Percentiles rank a stretch among this genome's conserved stretches.
Evolutionary conservation across 2,113 vertebrate genomes (phyloP).

Genomic region (Cavia porcellus): DNA sequence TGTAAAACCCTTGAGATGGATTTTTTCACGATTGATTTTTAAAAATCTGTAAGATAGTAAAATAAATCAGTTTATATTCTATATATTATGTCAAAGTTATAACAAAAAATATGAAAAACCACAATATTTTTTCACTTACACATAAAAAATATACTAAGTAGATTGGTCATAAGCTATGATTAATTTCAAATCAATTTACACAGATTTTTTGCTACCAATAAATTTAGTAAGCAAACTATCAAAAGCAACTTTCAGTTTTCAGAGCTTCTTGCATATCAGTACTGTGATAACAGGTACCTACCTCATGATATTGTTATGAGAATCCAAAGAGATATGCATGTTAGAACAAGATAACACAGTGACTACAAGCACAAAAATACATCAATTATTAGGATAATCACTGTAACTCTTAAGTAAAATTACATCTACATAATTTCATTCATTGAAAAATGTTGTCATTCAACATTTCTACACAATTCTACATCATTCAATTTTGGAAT

Average conservation of each 20-base stretch:
- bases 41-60: not conserved
- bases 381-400: not conserved
- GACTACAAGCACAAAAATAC: not conserved
- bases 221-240: not conserved
- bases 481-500: not conserved
- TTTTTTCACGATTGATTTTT: not conserved
- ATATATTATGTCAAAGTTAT: not conserved
- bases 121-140: not conserved
- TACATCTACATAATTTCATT: not conserved
- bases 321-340: not conserved
- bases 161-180: not conserved
- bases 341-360: not conserved
- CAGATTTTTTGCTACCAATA: not conserved
- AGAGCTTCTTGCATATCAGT: not conserved
- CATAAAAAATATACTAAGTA: not conserved
- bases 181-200: conserved; percentile 2
- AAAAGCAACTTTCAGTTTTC: not conserved
- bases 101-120: not conserved
- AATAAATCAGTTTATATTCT: not conserved
- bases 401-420: not conserved
- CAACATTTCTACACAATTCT: not conserved
- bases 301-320: not conserved
- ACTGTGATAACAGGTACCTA: not conserved
- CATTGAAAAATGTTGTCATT: not conserved
- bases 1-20: not conserved